Evolutionary conservation across 2,888 invertebrate genomes (phyloP), one percentile per base, ranked within the genome.

Genomic region (Baronia brevicornis): DNA sequence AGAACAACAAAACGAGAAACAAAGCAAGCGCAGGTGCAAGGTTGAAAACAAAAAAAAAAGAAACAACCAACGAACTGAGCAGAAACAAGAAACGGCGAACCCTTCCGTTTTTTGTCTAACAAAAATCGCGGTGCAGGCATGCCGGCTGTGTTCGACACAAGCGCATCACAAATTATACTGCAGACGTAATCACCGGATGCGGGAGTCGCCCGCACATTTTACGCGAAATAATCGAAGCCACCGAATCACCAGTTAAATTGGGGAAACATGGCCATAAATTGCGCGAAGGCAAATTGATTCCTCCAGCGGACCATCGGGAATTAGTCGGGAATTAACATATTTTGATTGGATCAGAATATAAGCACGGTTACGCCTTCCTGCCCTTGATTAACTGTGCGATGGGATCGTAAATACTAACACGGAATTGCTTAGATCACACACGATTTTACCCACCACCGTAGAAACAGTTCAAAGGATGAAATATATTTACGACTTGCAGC

Each of bases 231-330:
- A 80, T 78, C 79, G 75, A 73, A 78, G 78, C 80, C 78, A 79
- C 80, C 78, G 82, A 80, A 82, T 82, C 74, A 77, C 69, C 78
- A 73, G 79, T 77, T 84, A 82, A n/a, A 84, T 84, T 80, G 79
- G 68, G 57, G 68, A 66, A 73, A 77, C 80, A 78, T 55, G 73
- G 58, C 58, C 67, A 72, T 80, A 80, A 80, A 80, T 77, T 66
- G 71, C 58, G 54, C 60, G 53, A 60, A 54, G 55, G 70, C 67
- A 77, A 80, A 80, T 82, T 79, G 74, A 80, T 73, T 77, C 64
- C 53, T 54, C 66, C 50, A 61, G 58, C 55, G 51, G 58, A 57
- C 60, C 50, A 53, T 55, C 56, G 53, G 56, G 58, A 50, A 54
- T 52, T 60, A 43, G 43, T 41, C 42, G 48, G 46, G 42, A 50